phyloP scores from a whole-genome alignment of 2,113 vertebrate genomes.

The Dicentrarchus labrax region DNA sequence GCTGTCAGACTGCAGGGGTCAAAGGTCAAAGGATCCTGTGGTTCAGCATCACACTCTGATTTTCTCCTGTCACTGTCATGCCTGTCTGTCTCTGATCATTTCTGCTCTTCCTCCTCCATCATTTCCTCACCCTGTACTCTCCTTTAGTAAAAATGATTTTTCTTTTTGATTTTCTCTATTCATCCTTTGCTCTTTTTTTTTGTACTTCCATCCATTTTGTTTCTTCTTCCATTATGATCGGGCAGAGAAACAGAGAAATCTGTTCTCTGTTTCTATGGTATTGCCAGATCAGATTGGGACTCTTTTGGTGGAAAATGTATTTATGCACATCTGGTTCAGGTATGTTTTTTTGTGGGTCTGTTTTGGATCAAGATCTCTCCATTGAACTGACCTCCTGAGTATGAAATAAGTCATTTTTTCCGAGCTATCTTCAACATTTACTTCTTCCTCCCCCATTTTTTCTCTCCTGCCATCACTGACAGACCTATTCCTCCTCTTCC shows the following conservation, averaged over 20 bases:
- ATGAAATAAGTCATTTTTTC: not conserved
- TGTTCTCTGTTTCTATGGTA: not conserved
- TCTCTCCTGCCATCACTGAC: constrained; percentile 20
- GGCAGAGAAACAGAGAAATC: too few species aligned
- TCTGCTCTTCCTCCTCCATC: not conserved
- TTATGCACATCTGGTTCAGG: not conserved
- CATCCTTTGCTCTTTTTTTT: not conserved
- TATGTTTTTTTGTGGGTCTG: not conserved
- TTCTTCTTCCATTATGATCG: not conserved
- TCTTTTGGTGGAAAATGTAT: not conserved
- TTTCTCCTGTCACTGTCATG: constrained; percentile 59
- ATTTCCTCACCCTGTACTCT: not conserved
- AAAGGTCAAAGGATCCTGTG: constrained; percentile 63
- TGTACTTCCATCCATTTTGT: not conserved
- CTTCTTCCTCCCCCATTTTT: constrained; percentile 15
- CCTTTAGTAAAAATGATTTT: not conserved
- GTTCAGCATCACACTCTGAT: constrained; percentile 61
- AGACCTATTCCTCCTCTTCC: constrained; percentile 32
- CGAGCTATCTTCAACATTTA: not conserved
- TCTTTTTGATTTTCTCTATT: not conserved
- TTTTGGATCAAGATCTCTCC: not conserved
- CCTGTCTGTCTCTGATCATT: constrained; percentile 35
- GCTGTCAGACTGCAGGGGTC: constrained; percentile 63
- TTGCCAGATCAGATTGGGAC: not conserved
- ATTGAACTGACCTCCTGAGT: not conserved